Evolutionary conservation across 1,140 invertebrate species (phyloP).

Genomic region (Drosophila orena): DNA sequence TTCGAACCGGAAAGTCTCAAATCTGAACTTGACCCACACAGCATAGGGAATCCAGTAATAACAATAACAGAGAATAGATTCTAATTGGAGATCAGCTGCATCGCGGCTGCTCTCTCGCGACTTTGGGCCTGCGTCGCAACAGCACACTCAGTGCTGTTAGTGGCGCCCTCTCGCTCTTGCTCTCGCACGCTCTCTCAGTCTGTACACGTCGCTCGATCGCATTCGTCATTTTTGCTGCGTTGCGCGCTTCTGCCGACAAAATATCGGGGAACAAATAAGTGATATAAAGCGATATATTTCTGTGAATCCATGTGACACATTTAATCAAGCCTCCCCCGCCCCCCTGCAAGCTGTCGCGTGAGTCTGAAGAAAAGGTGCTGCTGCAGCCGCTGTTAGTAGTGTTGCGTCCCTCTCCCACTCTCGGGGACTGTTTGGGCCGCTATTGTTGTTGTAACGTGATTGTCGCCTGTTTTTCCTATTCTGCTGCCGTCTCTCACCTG

Average conservation of each 20-base stretch:
- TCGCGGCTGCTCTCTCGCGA: constrained; percentile 3
- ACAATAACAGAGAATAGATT: neutral
- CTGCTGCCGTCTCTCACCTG: constrained; percentile 53
- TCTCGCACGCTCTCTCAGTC: constrained; percentile 22
- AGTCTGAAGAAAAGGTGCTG: constrained; percentile 48
- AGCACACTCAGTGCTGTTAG: constrained; percentile 35
- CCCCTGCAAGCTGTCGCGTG: constrained; percentile 59
- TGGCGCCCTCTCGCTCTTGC: constrained; percentile 1
- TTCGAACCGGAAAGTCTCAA: neutral
- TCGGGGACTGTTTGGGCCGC: constrained; percentile 40
- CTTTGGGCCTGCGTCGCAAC: constrained; percentile 10
- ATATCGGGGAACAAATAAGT: constrained; percentile 22
- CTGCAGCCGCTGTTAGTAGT: constrained; percentile 2
- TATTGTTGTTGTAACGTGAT: constrained; percentile 51
- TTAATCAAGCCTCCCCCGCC: constrained; percentile 4
- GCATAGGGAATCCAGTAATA: neutral
- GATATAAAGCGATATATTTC: constrained; percentile 10
- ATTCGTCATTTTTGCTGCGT: constrained; percentile 2
- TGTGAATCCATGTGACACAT: constrained; percentile 21
- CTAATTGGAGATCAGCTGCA: neutral
- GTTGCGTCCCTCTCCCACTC: constrained; percentile 13
- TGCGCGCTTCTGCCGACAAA: constrained; percentile 24
- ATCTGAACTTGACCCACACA: constrained; percentile 53
- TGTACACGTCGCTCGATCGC: constrained; percentile 59
- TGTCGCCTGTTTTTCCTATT: constrained; percentile 52